A percentile compares a stretch with the other conserved stretches of the same genome.
These are phyloP conservation scores for Nyctalus aviator DNA, from an alignment of 2,797 vertebrate genomes.

Conservation along the genomic window DNA sequence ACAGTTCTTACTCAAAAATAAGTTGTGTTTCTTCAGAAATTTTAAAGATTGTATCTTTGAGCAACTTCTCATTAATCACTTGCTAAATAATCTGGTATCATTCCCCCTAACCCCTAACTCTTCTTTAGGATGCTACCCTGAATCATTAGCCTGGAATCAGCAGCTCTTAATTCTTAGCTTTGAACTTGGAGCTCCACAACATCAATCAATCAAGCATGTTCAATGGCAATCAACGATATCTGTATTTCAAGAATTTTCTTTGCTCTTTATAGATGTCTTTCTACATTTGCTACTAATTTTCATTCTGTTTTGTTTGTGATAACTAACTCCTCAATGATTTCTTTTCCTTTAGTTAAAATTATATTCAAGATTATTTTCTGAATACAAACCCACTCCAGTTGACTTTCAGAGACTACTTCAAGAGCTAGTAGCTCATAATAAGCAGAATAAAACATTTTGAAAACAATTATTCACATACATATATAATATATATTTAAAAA, in stretches of 20 bases:
- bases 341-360: conserved; percentile 25
- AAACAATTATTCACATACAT: not conserved
- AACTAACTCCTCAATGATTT: conserved; percentile 14
- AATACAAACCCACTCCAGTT: not conserved
- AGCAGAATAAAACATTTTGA: conserved; percentile 20
- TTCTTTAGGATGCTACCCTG: not conserved
- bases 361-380: not conserved
- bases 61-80: conserved; percentile 7
- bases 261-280: conserved; percentile 54
- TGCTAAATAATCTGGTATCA: not conserved
- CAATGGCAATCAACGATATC: not conserved
- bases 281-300: conserved; percentile 24
- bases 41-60: conserved; percentile 58
- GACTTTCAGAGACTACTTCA: conserved; percentile 20
- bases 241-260: conserved; percentile 44
- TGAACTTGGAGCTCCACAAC: not conserved
- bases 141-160: conserved; percentile 15
- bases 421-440: not conserved
- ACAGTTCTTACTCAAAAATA: conserved; percentile 26
- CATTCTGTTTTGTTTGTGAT: conserved; percentile 15
- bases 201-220: not conserved
- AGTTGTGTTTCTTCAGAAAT: conserved; percentile 45
- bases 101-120: not conserved
- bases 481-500: not conserved
- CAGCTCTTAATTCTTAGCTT: not conserved